Evolutionary conservation across 2,797 vertebrate species (phyloP).

Genomic region (Coranthus polyacanthus): DNA sequence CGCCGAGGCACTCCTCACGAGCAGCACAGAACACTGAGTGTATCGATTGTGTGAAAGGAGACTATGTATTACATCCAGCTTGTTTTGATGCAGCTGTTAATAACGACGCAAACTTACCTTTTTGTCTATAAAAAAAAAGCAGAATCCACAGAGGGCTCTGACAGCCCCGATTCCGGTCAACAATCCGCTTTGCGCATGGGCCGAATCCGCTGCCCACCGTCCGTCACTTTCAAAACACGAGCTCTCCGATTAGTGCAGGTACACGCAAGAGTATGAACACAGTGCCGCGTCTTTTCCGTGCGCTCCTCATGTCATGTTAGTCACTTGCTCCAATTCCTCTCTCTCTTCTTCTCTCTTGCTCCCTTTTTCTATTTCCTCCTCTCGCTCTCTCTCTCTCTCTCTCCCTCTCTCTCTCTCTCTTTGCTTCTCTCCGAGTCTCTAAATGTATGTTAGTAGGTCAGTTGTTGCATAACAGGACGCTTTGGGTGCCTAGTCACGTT

Average conservation of each 20-base stretch:
- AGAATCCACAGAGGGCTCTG: conserved; percentile 42
- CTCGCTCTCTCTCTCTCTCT: conserved; percentile 18
- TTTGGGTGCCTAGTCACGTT: conserved; percentile 88
- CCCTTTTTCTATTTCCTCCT: conserved; percentile 31
- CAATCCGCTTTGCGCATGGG: conserved; percentile 38
- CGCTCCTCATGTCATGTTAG: conserved; percentile 78
- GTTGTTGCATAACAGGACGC: conserved; percentile 89
- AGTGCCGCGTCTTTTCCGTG: conserved; percentile 72
- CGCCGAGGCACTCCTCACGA: too few relatives aligned
- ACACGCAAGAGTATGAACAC: conserved; percentile 55
- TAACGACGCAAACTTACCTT: conserved; percentile 51
- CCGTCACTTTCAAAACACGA: conserved; percentile 42
- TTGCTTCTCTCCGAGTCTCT: conserved; percentile 64
- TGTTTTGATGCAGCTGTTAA: background rate
- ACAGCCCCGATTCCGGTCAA: conserved; percentile 23
- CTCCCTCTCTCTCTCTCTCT: conserved; percentile 21
- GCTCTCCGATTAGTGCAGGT: conserved; percentile 60
- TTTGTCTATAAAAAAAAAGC: conserved; percentile 5
- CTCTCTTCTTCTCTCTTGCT: conserved; percentile 52
- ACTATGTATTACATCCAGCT: background rate
- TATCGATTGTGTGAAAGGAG: background rate
- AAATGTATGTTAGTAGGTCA: conserved; percentile 92
- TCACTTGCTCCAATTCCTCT: conserved; percentile 69
- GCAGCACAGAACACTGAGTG: background rate
- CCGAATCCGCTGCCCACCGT: conserved; percentile 17